These are phyloP conservation scores for Matsumurasca onukii DNA, from an alignment of 1,140 invertebrate species.

Conservation along the genomic window DNA sequence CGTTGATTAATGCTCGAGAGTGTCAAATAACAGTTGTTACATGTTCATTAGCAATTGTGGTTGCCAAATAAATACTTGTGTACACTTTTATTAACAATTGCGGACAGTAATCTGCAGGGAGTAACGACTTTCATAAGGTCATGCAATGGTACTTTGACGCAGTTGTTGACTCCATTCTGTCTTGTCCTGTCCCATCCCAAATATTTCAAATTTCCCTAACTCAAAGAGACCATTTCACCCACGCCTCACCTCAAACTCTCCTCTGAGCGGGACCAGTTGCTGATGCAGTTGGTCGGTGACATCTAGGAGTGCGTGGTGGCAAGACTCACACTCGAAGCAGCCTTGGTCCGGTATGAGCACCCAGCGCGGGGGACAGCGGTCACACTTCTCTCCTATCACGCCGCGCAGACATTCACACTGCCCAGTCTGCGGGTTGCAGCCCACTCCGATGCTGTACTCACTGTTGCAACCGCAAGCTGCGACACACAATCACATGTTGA, in stretches of 20 bases:
- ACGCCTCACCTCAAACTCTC: conserved; percentile 69
- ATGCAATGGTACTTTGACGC: too few relatives aligned
- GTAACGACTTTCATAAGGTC: too few relatives aligned
- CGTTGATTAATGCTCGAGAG: too few relatives aligned
- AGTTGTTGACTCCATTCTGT: too few relatives aligned
- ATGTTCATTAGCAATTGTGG: too few relatives aligned
- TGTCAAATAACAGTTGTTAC: too few relatives aligned
- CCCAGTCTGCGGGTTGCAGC: conserved; percentile 85
- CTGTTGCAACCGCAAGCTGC: conserved; percentile 82
- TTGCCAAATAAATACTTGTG: too few relatives aligned
- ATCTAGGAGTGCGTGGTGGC: conserved; percentile 84
- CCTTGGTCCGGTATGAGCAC: conserved; percentile 69
- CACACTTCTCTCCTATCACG: conserved; percentile 93
- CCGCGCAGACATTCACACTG: conserved; percentile 94
- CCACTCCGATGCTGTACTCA: conserved; percentile 84
- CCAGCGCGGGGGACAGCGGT: conserved; percentile 87
- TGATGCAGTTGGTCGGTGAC: conserved; percentile 73
- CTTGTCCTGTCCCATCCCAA: too few relatives aligned
- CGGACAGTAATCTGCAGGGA: too few relatives aligned
- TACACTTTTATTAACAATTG: too few relatives aligned
- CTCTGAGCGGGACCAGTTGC: conserved; percentile 62
- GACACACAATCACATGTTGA: conserved; percentile 37
- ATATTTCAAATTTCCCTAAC: too few relatives aligned
- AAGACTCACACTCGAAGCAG: conserved; percentile 83
- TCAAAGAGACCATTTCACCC: too few relatives aligned